Conservation (phyloP, 2,797 vertebrate genomes). For the Eulemur coronatus region DNA sequence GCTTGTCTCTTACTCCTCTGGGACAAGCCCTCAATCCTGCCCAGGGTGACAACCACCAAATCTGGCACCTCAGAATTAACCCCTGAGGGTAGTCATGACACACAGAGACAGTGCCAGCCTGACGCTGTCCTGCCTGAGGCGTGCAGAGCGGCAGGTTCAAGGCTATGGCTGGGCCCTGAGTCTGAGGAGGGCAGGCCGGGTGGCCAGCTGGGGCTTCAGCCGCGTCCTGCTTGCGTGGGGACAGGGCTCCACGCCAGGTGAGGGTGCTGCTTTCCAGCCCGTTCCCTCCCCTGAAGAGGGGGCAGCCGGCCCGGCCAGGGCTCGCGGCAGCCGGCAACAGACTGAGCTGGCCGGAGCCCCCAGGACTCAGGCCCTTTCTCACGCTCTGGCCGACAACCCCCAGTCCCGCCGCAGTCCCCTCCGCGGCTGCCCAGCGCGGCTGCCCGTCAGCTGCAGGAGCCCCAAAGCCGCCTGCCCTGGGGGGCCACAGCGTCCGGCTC, state of each 20-base stretch:
- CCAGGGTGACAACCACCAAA: not conserved
- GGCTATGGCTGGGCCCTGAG: too few species aligned
- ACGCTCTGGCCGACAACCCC: not conserved
- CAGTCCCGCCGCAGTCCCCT: not conserved
- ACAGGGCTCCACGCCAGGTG: not conserved
- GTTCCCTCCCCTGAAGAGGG: accelerated
- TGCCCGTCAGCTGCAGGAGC: not conserved
- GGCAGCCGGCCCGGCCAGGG: not conserved
- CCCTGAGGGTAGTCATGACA: not conserved
- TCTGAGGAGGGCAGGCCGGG: accelerated
- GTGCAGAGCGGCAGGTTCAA: accelerated
- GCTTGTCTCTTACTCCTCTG: not conserved
- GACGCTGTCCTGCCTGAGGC: accelerated
- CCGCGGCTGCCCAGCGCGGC: not conserved
- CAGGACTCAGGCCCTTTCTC: too few species aligned
- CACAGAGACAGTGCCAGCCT: too few species aligned
- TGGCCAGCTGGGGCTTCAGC: too few species aligned
- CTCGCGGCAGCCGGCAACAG: too few species aligned
- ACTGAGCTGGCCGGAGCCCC: accelerated
- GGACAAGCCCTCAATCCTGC: not conserved
- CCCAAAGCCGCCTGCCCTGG: accelerated
- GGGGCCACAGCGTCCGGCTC: not conserved
- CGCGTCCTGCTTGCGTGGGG: too few species aligned
- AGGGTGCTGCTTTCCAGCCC: not conserved
- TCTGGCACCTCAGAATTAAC: not conserved